A percentile compares a stretch with the other conserved stretches of the same genome.
Conservation (phyloP, 2,797 vertebrate genomes). For the Xenopus petersii region DNA sequence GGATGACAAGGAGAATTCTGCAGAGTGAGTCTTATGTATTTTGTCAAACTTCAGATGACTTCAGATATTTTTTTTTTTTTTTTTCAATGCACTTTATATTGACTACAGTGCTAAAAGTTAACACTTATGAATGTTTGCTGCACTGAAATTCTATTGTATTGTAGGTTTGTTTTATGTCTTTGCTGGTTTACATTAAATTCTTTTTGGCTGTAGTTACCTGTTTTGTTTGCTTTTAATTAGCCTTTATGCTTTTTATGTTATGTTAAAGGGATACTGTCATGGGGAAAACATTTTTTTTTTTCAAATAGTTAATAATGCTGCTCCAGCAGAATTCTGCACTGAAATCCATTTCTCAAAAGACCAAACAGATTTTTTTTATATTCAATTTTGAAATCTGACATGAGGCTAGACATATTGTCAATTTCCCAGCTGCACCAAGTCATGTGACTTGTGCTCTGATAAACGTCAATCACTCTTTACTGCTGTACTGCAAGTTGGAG, state of each 20-base stretch:
- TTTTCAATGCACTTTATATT: background rate
- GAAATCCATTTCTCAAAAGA: too few relatives aligned
- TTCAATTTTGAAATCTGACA: too few relatives aligned
- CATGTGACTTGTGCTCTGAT: too few relatives aligned
- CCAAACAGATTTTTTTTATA: too few relatives aligned
- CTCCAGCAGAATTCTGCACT: too few relatives aligned
- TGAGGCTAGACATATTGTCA: too few relatives aligned
- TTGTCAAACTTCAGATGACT: background rate
- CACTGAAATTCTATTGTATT: background rate
- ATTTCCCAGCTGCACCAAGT: too few relatives aligned
- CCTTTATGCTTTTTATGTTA: background rate
- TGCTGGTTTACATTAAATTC: background rate
- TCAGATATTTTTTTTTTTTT: background rate
- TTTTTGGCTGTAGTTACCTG: background rate
- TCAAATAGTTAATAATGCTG: too few relatives aligned
- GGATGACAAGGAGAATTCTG: conserved; percentile 85
- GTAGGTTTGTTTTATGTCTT: background rate
- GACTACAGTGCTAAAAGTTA: background rate
- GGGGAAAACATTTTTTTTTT: too few relatives aligned
- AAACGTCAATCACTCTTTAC: too few relatives aligned
- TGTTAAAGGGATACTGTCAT: background rate
- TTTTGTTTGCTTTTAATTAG: background rate
- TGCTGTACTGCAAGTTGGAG: too few relatives aligned
- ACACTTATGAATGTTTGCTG: background rate
- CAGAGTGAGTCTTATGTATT: conserved; percentile 78